Evolutionary conservation across 2,888 invertebrate genomes (phyloP).

Genomic region (Cryptosula pallasiana): DNA sequence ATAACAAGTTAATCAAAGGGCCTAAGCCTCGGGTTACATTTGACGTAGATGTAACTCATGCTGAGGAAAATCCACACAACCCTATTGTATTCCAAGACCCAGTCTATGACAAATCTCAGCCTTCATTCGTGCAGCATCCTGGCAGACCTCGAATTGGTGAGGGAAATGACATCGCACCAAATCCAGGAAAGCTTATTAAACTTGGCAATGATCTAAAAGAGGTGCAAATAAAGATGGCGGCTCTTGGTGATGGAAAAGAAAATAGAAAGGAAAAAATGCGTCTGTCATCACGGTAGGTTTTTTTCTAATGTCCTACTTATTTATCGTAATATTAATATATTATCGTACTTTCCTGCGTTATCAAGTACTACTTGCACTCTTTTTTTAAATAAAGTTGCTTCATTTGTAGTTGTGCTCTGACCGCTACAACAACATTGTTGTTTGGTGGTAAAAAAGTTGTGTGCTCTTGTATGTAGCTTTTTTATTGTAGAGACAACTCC

Average conservation of each 20-base stretch:
- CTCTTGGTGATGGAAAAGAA: not conserved
- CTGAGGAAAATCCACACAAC: constrained; percentile 84
- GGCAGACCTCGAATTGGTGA: constrained; percentile 85
- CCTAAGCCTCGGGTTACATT: constrained; percentile 78
- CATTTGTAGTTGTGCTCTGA: no score
- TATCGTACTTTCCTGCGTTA: no score
- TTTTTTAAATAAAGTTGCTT: no score
- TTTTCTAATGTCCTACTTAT: no score
- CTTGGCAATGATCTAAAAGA: constrained; percentile 90
- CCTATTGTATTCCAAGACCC: constrained; percentile 87
- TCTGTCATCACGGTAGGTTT: constrained; percentile 75
- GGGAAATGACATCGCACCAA: constrained; percentile 93
- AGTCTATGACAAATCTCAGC: constrained; percentile 75
- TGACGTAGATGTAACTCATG: constrained; percentile 49
- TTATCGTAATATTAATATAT: no score
- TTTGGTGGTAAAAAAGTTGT: no score
- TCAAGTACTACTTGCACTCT: no score
- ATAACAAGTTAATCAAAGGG: constrained; percentile 95
- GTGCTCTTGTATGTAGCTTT: no score
- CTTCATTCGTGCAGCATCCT: constrained; percentile 31
- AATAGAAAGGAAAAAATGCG: constrained; percentile 90
- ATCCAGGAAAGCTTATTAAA: constrained; percentile 79
- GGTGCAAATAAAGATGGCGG: constrained; percentile 68
- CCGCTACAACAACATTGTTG: no score
- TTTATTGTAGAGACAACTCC: no score